Percentiles rank a stretch among this genome's conserved stretches.
Evolutionary conservation across 2,888 invertebrate species (phyloP).

Genomic region (Scaptodrosophila latifasciaeformis): DNA sequence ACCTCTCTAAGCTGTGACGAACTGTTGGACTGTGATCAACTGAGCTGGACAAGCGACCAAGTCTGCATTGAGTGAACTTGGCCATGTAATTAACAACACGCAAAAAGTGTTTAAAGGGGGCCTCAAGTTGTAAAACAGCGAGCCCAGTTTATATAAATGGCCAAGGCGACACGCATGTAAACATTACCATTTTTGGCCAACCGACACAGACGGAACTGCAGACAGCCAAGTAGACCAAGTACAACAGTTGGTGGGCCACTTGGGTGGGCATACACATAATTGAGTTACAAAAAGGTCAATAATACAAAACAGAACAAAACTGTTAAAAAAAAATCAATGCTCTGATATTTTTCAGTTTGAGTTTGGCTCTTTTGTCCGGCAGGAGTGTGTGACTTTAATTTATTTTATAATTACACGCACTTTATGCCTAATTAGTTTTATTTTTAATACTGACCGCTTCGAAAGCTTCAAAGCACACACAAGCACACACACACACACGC

Average conservation of each 20-base stretch:
- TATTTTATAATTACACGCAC: constrained; percentile 47
- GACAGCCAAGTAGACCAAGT: constrained; percentile 10
- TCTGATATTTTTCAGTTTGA: constrained; percentile 1
- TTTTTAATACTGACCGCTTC: constrained; percentile 23
- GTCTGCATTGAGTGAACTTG: constrained; percentile 7
- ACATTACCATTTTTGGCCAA: constrained; percentile 67
- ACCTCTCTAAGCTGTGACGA: constrained; percentile 33
- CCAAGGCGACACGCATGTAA: constrained; percentile 62
- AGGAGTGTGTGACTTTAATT: constrained; percentile 47
- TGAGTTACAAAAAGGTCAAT: constrained; percentile 68
- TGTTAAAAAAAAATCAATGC: constrained; percentile 20
- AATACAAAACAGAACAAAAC: not conserved
- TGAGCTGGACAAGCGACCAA: no score
- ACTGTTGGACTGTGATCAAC: no score
- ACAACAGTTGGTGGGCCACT: constrained; percentile 10
- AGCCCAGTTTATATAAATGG: constrained; percentile 44
- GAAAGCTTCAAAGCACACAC: no score
- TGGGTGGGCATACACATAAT: constrained; percentile 58
- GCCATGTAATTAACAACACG: constrained; percentile 67
- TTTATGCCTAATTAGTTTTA: constrained; percentile 59
- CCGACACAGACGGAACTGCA: constrained; percentile 29
- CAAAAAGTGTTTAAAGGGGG: constrained; percentile 65
- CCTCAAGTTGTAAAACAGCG: constrained; percentile 19
- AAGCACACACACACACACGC: no score
- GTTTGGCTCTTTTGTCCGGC: not conserved